These are phyloP conservation scores for Cinclus cinclus DNA, from an alignment of 2,113 vertebrate genomes.

Conservation along the genomic window DNA sequence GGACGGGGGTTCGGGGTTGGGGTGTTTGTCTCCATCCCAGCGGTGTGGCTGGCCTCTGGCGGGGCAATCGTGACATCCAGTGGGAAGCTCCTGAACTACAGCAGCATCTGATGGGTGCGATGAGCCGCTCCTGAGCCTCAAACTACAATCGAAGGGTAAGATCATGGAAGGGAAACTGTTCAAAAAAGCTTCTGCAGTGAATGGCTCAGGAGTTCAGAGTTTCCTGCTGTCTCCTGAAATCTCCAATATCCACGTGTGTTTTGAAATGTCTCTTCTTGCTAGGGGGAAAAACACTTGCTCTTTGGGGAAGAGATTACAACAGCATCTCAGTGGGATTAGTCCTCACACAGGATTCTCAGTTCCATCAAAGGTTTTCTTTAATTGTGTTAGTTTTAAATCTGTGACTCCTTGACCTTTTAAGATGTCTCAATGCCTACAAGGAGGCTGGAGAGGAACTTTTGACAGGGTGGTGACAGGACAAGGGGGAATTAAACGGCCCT, in stretches of 20 bases:
- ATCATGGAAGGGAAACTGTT: not conserved
- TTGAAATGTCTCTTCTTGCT: not conserved
- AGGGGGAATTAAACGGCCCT: not conserved
- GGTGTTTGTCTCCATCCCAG: not conserved
- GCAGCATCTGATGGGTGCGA: fast-evolving
- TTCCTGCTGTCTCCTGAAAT: not conserved
- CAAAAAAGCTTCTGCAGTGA: not conserved
- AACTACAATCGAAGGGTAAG: fast-evolving
- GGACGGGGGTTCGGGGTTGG: fast-evolving
- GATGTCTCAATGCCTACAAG: not conserved
- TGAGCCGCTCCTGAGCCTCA: fast-evolving
- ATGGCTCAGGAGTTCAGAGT: not conserved
- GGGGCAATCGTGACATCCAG: slow-evolving; percentile 31
- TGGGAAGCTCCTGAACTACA: slow-evolving; percentile 8
- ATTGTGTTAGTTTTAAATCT: not conserved
- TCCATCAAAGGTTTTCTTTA: not conserved
- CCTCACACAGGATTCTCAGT: not conserved
- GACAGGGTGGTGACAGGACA: not conserved
- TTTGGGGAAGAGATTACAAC: not conserved
- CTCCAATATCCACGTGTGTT: not conserved
- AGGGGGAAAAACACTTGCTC: not conserved
- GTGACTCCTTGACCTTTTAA: not conserved
- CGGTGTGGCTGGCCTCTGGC: not conserved
- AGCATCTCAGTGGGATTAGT: not conserved
- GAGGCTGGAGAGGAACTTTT: not conserved